Base-by-base conservation (phyloP, 2,888 invertebrate genomes). In the Torymus aiolomorphi region DNA sequence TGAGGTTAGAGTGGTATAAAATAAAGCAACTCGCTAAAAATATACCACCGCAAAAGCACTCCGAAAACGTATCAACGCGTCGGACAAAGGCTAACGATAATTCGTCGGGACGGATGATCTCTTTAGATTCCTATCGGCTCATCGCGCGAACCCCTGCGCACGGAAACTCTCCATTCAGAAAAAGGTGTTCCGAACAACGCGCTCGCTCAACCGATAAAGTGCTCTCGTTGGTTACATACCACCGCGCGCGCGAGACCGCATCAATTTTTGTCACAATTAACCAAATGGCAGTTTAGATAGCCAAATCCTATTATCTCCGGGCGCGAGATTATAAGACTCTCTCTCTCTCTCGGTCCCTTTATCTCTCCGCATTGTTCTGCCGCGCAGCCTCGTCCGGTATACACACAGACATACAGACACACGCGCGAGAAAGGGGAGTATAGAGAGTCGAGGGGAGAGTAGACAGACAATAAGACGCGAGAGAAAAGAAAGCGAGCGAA, bases 251-350 rank as follows among this genome's bases (percentile, higher is more conserved):
- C 49, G 16, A 63, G 62, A 69, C 77, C 80, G 59, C 77, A 80
- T 72, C 76, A 72, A 72, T 80, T 76, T 72, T 80, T 62, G 71
- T 74, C n/a, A 74, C 78, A 75, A 78, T 81, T 81, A 81, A 78
- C 71, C 74, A 78, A 80, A 80, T 80, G 62, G 14, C 56, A 67
- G 54, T 67, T 70, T 80, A 54, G 54, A 76, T 80, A 63, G 51
- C 51, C 54, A 76, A 77, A 80, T 80, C 71, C 80, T 62, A 78
- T 78, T 80, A 80, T 70, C 65, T 69, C 31, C 24, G 10, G 18
- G 71, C 71, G 71, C 56, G 52, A 71, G 70, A 66, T 79, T 73
- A n/a, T n/a, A 73, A 73, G 71, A 59, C 61, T 49, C 8, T 18
- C 16, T 16, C 54, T 24, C n/a, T 67, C 54, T n/a, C 31, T 31